A percentile compares a stretch with the other conserved stretches of the same genome.
Evolutionary conservation across 2,797 vertebrate genomes (phyloP).

Genomic region (Calcarius lapponicus): DNA sequence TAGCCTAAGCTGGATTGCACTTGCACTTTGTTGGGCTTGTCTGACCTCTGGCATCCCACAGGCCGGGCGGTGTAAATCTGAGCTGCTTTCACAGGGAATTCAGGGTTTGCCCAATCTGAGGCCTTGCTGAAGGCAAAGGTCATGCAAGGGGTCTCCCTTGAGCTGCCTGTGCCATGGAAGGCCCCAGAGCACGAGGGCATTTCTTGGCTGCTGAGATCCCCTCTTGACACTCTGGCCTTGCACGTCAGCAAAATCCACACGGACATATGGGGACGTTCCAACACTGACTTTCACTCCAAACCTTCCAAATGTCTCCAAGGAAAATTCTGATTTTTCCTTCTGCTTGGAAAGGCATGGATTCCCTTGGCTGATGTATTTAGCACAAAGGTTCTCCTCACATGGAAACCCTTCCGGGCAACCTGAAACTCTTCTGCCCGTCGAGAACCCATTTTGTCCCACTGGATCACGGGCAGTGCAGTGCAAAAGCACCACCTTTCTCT

Average conservation of each 20-base stretch:
- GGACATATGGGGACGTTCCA: background rate
- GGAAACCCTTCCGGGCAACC: background rate
- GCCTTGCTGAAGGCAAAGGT: background rate
- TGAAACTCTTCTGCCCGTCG: background rate
- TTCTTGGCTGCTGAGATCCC: too few species aligned
- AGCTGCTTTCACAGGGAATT: background rate
- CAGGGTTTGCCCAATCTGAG: background rate
- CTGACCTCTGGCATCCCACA: too few species aligned
- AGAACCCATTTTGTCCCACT: background rate
- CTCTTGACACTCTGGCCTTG: background rate
- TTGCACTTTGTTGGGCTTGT: too few species aligned
- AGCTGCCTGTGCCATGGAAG: too few species aligned
- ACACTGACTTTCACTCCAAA: background rate
- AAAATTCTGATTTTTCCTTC: background rate
- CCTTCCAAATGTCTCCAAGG: background rate
- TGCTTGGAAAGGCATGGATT: background rate
- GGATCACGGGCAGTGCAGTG: too few species aligned
- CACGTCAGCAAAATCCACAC: background rate
- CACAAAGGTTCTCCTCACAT: background rate
- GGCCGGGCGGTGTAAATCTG: too few species aligned
- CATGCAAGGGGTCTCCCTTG: too few species aligned
- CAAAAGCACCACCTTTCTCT: background rate
- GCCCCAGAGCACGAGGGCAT: too few species aligned
- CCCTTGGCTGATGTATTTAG: background rate
- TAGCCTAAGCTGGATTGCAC: background rate